phyloP scores from a whole-genome alignment of 2,113 vertebrate species.

The Nycticryphes semicollaris region DNA sequence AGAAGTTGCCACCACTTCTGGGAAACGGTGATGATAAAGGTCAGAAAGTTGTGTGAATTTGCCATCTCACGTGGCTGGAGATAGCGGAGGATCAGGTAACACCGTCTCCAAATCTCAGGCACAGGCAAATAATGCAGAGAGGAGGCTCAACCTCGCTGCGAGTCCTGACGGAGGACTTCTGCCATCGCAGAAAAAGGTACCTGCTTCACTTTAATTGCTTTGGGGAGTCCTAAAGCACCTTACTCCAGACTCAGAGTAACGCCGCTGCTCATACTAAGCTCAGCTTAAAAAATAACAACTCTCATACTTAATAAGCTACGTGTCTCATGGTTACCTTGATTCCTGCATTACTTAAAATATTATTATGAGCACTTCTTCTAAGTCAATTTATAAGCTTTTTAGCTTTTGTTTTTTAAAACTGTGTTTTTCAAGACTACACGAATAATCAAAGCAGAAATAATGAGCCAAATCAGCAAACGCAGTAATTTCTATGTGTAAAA shows the following conservation, averaged over 20 bases:
- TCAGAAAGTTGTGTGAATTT: neutral
- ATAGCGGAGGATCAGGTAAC: neutral
- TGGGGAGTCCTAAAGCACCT: neutral
- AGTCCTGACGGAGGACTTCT: neutral
- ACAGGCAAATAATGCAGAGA: neutral
- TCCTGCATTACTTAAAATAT: neutral
- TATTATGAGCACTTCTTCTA: neutral
- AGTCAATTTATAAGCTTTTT: slow-evolving; percentile 32
- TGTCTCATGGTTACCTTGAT: neutral
- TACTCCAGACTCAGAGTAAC: neutral
- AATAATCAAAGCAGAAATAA: slow-evolving; percentile 78
- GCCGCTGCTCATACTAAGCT: neutral
- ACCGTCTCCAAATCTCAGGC: neutral
- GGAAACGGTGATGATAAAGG: neutral
- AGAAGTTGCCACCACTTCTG: neutral
- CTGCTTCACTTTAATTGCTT: neutral
- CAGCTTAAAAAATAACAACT: neutral
- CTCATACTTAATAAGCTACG: neutral
- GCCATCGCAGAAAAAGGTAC: neutral
- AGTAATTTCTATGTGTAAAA: slow-evolving; percentile 80
- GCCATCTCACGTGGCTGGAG: fast-evolving
- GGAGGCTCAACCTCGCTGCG: neutral
- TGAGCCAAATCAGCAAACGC: slow-evolving; percentile 74
- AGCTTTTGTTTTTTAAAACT: slow-evolving; percentile 28
- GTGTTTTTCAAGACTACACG: slow-evolving; percentile 63